Percentiles rank a stretch among this genome's conserved stretches.
Evolutionary conservation across 2,797 vertebrate genomes (phyloP).

Genomic region (Avahi laniger): DNA sequence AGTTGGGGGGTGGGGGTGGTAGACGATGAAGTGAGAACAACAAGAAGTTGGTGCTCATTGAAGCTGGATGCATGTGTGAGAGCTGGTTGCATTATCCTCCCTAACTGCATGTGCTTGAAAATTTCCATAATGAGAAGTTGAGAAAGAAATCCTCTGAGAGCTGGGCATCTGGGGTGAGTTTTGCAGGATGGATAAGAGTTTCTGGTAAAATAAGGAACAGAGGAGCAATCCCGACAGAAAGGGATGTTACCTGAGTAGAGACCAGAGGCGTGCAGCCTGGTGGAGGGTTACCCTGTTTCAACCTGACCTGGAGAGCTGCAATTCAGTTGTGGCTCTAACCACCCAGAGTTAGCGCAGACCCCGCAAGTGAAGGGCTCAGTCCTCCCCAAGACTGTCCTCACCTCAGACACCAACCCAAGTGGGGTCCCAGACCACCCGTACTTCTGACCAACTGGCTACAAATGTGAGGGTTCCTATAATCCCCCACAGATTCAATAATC

Average conservation of each 20-base stretch:
- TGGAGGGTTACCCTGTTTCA: neutral
- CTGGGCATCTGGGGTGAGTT: neutral
- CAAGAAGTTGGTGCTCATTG: neutral
- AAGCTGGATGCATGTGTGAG: neutral
- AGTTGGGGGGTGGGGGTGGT: fast-evolving
- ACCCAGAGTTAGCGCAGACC: neutral
- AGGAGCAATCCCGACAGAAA: neutral
- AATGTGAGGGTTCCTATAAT: neutral
- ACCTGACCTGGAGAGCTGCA: neutral
- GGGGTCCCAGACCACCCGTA: neutral
- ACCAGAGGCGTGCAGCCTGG: neutral
- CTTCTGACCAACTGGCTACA: neutral
- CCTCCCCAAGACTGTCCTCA: neutral
- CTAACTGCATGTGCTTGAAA: neutral
- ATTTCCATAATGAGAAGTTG: neutral
- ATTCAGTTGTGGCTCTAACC: neutral
- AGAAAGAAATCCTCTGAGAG: neutral
- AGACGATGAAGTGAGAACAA: neutral
- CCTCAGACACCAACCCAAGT: neutral
- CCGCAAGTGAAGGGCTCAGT: neutral
- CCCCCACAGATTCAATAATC: neutral
- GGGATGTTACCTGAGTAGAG: neutral
- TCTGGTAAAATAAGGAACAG: neutral
- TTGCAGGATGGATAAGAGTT: neutral
- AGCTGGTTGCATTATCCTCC: neutral